phyloP scores from a whole-genome alignment of 2,113 vertebrate genomes.

The Gobio gobio region DNA sequence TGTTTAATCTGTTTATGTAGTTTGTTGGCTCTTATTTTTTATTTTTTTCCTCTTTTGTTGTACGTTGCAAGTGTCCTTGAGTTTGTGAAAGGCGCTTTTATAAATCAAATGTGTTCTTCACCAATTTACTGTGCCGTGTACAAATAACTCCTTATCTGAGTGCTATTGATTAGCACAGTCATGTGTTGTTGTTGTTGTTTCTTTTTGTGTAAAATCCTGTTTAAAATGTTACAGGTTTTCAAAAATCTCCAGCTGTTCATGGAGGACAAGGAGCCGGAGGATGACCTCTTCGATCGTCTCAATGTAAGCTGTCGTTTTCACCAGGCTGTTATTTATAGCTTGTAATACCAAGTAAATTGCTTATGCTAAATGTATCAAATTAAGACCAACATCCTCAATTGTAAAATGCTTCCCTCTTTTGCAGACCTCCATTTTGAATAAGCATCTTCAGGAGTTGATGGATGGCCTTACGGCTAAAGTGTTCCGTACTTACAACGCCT shows the following conservation, averaged over 20 bases:
- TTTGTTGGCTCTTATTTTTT: too few species aligned
- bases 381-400: background rate
- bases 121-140: background rate
- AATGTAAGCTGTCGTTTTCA: constrained; percentile 82
- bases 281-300: constrained; percentile 96
- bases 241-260: constrained; percentile 98
- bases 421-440: constrained; percentile 96
- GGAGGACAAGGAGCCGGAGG: constrained; percentile 97
- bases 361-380: background rate
- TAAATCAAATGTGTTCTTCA: background rate
- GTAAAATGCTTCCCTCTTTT: constrained; percentile 2
- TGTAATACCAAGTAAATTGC: background rate
- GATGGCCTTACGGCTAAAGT: constrained; percentile 98
- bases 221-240: constrained; percentile 82
- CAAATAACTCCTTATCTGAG: background rate
- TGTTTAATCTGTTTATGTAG: background rate
- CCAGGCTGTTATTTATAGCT: background rate
- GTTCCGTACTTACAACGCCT: constrained; percentile 98
- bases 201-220: background rate
- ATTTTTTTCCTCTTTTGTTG: background rate
- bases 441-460: constrained; percentile 99
- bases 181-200: background rate
- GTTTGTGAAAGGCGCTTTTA: background rate
- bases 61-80: constrained; percentile 19
- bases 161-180: background rate